Evolutionary conservation across 2,113 vertebrate genomes (phyloP).

Genomic region (Steatornis caripensis): DNA sequence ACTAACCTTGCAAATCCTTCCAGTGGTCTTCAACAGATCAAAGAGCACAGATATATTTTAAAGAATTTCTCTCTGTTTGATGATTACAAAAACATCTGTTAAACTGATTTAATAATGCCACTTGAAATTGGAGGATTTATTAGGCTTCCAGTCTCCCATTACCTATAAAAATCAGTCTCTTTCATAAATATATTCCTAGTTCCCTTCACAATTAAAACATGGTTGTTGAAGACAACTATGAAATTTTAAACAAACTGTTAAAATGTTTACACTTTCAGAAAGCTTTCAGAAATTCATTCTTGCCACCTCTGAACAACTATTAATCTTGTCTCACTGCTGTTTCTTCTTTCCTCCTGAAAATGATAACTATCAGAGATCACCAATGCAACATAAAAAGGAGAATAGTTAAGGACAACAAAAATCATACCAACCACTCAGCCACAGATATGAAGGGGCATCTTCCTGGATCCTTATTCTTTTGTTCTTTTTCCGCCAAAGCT

Average conservation of each 20-base stretch:
- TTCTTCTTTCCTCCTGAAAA: not conserved
- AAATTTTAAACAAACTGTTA: not conserved
- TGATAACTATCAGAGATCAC: not conserved
- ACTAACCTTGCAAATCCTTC: not conserved
- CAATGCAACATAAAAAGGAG: not conserved
- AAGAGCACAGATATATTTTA: not conserved
- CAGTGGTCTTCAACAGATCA: not conserved
- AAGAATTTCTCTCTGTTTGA: not conserved
- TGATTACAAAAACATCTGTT: not conserved
- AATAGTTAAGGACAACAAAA: not conserved
- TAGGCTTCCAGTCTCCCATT: not conserved
- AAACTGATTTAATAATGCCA: not conserved
- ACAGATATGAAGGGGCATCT: rapidly evolving
- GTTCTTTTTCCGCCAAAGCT: rapidly evolving
- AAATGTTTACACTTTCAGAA: not conserved
- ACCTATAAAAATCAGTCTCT: not conserved
- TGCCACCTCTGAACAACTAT: not conserved
- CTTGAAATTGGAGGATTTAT: not conserved
- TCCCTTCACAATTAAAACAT: not conserved
- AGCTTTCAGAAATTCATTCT: not conserved
- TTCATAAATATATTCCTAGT: not conserved
- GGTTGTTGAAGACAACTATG: not conserved
- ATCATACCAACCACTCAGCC: rapidly evolving
- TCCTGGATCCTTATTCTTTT: not conserved
- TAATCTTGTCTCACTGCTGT: not conserved